phyloP scores from a whole-genome alignment of 2,797 vertebrate species.

The Thamnophis elegans region DNA sequence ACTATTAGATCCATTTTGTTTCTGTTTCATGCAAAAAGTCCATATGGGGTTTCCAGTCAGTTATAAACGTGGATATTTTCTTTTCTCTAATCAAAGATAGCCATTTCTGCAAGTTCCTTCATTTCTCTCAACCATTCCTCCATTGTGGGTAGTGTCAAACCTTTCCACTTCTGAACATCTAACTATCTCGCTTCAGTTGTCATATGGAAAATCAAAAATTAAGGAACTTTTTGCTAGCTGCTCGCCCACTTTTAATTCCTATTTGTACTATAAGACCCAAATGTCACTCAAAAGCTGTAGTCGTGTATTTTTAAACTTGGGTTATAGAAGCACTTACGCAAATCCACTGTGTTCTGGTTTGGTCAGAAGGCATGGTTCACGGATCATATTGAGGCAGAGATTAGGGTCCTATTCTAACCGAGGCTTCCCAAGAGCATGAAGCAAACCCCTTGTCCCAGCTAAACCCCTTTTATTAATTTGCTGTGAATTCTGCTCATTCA shows the following conservation, averaged over 20 bases:
- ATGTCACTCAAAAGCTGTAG: neutral
- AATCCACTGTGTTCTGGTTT: neutral
- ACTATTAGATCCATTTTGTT: neutral
- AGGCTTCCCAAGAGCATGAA: no score
- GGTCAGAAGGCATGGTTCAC: neutral
- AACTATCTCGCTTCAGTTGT: neutral
- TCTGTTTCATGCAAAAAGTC: neutral
- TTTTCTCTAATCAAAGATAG: neutral
- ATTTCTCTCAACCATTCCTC: neutral
- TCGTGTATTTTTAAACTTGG: neutral
- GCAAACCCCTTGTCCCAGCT: no score
- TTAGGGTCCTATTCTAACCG: neutral
- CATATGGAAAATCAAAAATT: neutral
- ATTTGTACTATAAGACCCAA: neutral
- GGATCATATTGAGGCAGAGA: neutral
- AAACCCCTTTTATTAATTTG: no score
- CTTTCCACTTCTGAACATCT: neutral
- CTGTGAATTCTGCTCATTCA: no score
- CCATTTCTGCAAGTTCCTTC: neutral
- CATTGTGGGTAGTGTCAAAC: neutral
- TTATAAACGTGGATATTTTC: neutral
- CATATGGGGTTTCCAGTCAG: neutral
- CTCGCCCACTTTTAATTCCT: neutral
- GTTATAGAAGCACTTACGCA: neutral
- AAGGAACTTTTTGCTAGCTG: neutral